Evolutionary conservation across 1,140 invertebrate genomes (phyloP).

Genomic region (Aphelinus certus): DNA sequence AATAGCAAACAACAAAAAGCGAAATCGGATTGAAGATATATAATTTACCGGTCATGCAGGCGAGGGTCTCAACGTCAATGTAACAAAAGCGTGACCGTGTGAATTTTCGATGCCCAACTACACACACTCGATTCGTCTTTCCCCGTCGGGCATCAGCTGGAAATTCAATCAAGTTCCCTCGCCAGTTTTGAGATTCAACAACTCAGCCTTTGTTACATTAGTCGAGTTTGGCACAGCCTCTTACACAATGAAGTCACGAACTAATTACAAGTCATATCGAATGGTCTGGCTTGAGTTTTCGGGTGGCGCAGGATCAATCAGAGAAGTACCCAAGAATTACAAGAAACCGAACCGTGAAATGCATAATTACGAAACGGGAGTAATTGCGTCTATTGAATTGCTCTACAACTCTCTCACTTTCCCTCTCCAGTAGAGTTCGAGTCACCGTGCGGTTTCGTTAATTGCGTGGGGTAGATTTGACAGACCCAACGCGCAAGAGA

Average conservation of each 20-base stretch:
- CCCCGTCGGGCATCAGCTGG: neutral
- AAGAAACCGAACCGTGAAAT: slow-evolving; percentile 20
- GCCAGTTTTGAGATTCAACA: no score
- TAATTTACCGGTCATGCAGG: slow-evolving; percentile 54
- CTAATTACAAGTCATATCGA: slow-evolving; percentile 26
- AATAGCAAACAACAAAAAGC: slow-evolving; percentile 36
- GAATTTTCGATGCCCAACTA: no score
- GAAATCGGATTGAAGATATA: slow-evolving; percentile 23
- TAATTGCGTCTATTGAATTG: no score
- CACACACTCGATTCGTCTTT: no score
- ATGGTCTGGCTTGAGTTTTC: slow-evolving; percentile 7
- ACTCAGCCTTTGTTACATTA: slow-evolving; percentile 27
- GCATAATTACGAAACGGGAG: neutral
- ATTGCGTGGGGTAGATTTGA: slow-evolving; percentile 24
- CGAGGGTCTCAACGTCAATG: slow-evolving; percentile 58
- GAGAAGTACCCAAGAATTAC: slow-evolving; percentile 4
- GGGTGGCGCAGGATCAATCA: slow-evolving; percentile 21
- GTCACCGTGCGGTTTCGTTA: slow-evolving; percentile 22
- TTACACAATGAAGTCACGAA: slow-evolving; percentile 35
- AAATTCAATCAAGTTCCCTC: neutral
- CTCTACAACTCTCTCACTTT: no score
- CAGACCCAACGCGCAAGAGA: slow-evolving; percentile 11
- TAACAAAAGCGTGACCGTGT: slow-evolving; percentile 59
- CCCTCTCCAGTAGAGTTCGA: no score
- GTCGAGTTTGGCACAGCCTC: slow-evolving; percentile 33